A percentile compares a stretch with the other conserved stretches of the same genome.
phyloP scores from a whole-genome alignment of 2,888 invertebrate genomes.

The Callosobruchus maculatus region DNA sequence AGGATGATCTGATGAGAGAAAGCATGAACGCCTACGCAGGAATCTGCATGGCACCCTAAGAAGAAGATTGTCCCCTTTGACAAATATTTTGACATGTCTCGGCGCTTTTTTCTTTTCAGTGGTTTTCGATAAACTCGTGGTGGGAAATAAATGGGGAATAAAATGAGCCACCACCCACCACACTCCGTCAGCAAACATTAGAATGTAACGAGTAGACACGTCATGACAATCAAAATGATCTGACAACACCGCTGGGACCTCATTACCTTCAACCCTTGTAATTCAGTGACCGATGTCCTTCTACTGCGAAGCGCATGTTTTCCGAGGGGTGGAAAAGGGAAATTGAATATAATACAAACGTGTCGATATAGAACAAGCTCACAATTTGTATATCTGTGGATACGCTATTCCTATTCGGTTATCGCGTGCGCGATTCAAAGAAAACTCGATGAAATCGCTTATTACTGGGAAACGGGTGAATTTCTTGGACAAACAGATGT shows the following conservation, averaged over 20 bases:
- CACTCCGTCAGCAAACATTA: no score
- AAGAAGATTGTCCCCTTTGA: no score
- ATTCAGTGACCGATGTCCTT: neutral
- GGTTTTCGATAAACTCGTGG: no score
- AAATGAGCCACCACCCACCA: no score
- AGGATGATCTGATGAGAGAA: no score
- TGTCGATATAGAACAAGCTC: neutral
- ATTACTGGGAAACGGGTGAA: neutral
- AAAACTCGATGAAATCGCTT: neutral
- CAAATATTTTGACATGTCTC: no score
- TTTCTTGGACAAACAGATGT: neutral
- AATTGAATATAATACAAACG: neutral
- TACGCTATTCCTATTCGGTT: neutral
- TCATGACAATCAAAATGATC: neutral
- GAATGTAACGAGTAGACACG: no score
- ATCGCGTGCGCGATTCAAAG: neutral
- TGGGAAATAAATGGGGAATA: no score
- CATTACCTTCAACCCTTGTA: neutral
- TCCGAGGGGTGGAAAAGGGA: neutral
- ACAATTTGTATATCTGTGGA: neutral
- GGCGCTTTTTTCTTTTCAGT: no score
- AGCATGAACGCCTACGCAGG: no score
- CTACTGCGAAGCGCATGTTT: neutral
- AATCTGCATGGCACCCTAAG: no score
- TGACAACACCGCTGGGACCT: neutral